Conservation (phyloP, 2,797 vertebrate genomes). For the Spinus olivaceus region DNA sequence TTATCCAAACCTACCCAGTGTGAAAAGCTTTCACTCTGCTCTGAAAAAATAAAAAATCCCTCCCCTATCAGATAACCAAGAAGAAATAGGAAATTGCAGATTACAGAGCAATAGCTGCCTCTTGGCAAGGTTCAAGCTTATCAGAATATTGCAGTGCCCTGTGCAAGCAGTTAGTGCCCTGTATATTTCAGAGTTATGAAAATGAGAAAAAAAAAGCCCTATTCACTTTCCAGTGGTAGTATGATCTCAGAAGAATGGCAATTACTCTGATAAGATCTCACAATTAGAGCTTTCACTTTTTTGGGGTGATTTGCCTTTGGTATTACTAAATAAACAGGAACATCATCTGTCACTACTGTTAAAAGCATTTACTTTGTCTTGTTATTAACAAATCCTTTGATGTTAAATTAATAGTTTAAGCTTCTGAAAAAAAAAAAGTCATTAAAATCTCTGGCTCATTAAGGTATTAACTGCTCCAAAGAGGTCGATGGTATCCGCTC, state of each 20-base stretch:
- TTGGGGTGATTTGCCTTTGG: slow-evolving; percentile 11
- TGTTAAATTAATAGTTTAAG: not conserved
- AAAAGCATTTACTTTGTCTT: not conserved
- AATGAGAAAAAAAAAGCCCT: not conserved
- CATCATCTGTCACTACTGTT: not conserved
- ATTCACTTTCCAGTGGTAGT: not conserved
- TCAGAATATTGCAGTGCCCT: slow-evolving; percentile 18
- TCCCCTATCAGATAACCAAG: slow-evolving; percentile 15
- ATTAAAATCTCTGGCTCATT: not conserved
- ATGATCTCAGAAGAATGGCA: not conserved
- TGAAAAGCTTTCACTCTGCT: not conserved
- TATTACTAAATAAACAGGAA: slow-evolving; percentile 3
- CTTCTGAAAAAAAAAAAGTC: not conserved
- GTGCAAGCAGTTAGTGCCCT: not conserved
- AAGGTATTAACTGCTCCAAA: not conserved
- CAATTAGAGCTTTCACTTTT: slow-evolving; percentile 3
- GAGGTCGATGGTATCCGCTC: not conserved
- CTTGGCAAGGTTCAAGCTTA: slow-evolving; percentile 34
- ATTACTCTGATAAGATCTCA: slow-evolving; percentile 12
- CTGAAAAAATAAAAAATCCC: not conserved
- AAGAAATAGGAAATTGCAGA: slow-evolving; percentile 55
- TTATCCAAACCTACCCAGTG: not conserved
- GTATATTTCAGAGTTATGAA: not conserved
- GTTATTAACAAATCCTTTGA: not conserved
- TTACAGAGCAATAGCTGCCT: slow-evolving; percentile 45